Percentiles rank a stretch among this genome's conserved stretches.
Conservation (phyloP, 2,888 invertebrate genomes). For the Megalurothrips usitatus region DNA sequence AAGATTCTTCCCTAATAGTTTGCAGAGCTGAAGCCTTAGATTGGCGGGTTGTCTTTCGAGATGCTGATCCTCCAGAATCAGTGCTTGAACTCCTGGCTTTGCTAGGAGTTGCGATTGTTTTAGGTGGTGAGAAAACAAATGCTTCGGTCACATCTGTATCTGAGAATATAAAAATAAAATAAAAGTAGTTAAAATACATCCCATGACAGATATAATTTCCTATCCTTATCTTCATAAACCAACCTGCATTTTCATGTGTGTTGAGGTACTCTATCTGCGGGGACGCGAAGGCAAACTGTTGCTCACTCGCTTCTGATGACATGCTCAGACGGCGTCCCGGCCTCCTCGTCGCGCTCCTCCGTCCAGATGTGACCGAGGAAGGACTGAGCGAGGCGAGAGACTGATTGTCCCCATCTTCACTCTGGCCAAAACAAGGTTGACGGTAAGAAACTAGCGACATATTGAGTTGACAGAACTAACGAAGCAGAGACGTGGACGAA, state of each 20-base stretch:
- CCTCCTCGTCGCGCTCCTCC: background rate
- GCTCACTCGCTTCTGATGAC: background rate
- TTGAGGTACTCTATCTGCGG: background rate
- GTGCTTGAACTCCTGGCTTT: background rate
- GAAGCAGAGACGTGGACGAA: background rate
- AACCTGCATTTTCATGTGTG: background rate
- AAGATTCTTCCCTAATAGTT: conserved; percentile 1
- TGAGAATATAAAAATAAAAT: no score
- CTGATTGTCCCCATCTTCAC: background rate
- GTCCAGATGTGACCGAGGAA: background rate
- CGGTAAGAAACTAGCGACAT: background rate
- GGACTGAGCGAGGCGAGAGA: background rate
- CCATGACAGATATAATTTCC: background rate
- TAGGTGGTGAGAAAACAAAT: background rate
- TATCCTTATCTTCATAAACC: background rate
- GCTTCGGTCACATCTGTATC: background rate
- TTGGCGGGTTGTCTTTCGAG: background rate
- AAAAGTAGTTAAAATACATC: background rate
- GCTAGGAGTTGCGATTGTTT: background rate
- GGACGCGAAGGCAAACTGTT: background rate
- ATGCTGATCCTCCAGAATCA: background rate
- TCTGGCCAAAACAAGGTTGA: background rate
- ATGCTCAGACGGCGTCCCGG: background rate
- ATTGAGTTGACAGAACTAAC: background rate
- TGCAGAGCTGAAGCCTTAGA: background rate